Evolutionary conservation across 1,140 invertebrate species (phyloP), one percentile per base, ranked within the genome.

Genomic region (Apis cerana): DNA sequence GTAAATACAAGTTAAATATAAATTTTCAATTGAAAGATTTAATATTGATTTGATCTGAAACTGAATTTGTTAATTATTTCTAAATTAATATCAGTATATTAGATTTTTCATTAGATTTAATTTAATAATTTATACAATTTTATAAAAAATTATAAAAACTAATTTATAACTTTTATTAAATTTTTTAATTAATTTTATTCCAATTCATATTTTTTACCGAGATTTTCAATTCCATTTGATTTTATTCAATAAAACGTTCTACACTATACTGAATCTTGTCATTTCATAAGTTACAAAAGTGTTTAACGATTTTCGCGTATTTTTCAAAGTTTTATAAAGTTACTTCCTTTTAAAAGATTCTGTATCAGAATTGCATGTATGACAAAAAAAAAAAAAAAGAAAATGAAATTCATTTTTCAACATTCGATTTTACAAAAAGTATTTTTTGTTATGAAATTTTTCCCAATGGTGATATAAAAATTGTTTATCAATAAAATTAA

Each of bases 261-360:
- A 65, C 8, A 10, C 43, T 23, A 15, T 17, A n/a, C 21, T 43
- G 33, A 43, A 50, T 50, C 67, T 23, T 12, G 21, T 19, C 13
- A 69, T 69, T 50, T 50, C 21, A 9, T 68, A 23, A 50, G 43
- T 68, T 48, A 11, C 43, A n/a, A n/a, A 43, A 67, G 33, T 43
- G 48, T 21, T 19, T 19, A 19, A 5, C 17, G 64, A 65, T 65
- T 33, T 65, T 65, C 64, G 4, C 21, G n/a, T 10, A 12, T 9
- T 19, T 48, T 43, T n/a, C 3, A 21, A 71, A 65, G 27, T 17
- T 56, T 67, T 33, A 62, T 62, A 67, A 70, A 80, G 54, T 71
- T 33, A 71, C 54, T 43, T 59, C 19, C 58, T 52, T 27, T 27
- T 19, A 7, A 11, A 27, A 56, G 21, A 21, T 67, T 67, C 9